Conservation (phyloP, 2,113 vertebrate species). For the Rhagologus leucostigma region DNA sequence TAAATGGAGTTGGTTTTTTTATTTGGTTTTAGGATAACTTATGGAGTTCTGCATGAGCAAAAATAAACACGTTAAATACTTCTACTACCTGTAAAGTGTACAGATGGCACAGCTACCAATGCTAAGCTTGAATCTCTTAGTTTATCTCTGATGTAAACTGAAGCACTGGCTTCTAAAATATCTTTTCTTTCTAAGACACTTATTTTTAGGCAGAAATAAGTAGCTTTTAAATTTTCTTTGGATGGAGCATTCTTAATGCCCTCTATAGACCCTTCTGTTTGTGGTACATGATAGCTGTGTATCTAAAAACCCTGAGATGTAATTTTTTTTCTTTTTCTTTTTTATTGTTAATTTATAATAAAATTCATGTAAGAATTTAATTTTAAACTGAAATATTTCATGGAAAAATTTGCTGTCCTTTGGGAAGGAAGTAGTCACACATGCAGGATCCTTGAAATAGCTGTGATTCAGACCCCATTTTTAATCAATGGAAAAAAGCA, state of each 20-base stretch:
- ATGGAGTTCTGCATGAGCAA: neutral
- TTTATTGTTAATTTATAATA: neutral
- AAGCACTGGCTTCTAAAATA: neutral
- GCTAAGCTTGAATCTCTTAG: neutral
- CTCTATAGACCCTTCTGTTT: neutral
- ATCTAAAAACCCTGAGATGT: neutral
- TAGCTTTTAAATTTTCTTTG: neutral
- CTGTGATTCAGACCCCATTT: neutral
- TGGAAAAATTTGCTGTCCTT: neutral
- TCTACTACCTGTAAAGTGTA: neutral
- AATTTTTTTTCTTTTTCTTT: neutral
- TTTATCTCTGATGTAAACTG: neutral
- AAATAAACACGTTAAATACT: neutral
- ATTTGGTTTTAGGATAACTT: neutral
- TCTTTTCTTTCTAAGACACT: neutral
- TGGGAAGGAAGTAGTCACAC: neutral
- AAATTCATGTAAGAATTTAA: neutral
- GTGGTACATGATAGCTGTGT: neutral
- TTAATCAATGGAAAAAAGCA: neutral
- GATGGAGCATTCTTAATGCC: neutral
- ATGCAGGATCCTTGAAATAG: neutral
- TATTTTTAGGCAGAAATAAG: neutral
- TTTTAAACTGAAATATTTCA: neutral
- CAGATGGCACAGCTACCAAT: neutral
- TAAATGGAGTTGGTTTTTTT: neutral